phyloP scores from a whole-genome alignment of 2,113 vertebrate genomes.

The Sinocyclocheilus grahami region DNA sequence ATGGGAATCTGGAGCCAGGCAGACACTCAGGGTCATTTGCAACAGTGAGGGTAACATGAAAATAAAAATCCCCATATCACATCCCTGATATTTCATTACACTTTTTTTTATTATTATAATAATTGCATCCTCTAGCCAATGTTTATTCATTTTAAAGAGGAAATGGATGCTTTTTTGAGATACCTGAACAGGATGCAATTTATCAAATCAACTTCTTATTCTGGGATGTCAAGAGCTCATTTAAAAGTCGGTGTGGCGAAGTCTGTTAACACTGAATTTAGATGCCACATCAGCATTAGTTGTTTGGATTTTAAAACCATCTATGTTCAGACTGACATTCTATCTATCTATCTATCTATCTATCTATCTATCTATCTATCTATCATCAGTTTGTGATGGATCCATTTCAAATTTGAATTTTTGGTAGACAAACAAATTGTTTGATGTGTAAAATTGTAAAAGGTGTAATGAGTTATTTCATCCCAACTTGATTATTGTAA shows the following conservation, averaged over 20 bases:
- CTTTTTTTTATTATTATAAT: background rate
- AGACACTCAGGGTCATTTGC: constrained; percentile 67
- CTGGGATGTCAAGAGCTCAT: constrained; percentile 12
- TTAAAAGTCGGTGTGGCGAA: constrained; percentile 18
- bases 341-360: too few species aligned
- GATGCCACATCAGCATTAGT: background rate
- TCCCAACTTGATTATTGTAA: too few species aligned
- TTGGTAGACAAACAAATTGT: background rate
- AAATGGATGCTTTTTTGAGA: background rate
- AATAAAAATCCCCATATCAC: background rate
- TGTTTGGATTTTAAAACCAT: background rate
- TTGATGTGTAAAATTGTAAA: background rate
- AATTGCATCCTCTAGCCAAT: background rate
- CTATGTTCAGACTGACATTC: background rate
- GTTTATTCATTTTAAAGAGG: background rate
- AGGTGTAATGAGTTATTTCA: too few species aligned
- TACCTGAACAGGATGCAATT: constrained; percentile 4
- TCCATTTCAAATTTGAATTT: too few species aligned
- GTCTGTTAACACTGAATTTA: constrained; percentile 26
- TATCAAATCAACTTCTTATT: constrained; percentile 1
- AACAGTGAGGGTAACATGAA: background rate
- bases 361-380: too few species aligned
- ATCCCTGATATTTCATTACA: background rate
- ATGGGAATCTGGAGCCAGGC: constrained; percentile 83
- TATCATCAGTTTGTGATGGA: too few species aligned